Percentiles rank a stretch among this genome's conserved stretches.
Evolutionary conservation across 1,140 invertebrate genomes (phyloP).

Genomic region (Anagrus nilaparvatae): DNA sequence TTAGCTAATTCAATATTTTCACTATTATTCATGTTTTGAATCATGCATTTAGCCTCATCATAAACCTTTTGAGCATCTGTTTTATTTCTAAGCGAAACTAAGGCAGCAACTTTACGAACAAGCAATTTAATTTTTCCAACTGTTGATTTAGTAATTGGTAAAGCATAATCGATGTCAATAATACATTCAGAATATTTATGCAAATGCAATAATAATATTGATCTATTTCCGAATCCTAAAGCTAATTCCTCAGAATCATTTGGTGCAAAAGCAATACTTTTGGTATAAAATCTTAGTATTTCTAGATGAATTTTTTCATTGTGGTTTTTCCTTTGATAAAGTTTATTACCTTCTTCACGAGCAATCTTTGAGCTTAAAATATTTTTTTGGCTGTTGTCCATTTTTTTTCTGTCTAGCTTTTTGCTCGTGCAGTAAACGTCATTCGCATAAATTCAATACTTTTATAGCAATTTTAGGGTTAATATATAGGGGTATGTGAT

Average conservation of each 20-base stretch:
- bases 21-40: no score
- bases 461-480: no score
- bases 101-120: conserved; percentile 16
- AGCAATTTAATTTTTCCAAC: conserved; percentile 18
- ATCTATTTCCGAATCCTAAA: conserved; percentile 58
- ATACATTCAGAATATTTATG: conserved; percentile 52
- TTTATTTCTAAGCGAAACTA: no score
- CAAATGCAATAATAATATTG: conserved; percentile 54
- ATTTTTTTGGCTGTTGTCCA: no score
- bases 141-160: conserved; percentile 9
- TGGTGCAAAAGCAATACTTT: conserved; percentile 48
- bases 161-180: conserved; percentile 32
- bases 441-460: no score
- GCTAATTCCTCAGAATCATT: conserved; percentile 45
- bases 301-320: neutral
- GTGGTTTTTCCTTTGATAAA: neutral
- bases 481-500: no score
- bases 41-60: no score
- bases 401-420: no score
- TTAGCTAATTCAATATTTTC: no score
- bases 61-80: no score
- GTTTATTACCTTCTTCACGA: conserved; percentile 4
- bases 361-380: neutral
- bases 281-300: conserved; percentile 42
- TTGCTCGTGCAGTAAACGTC: no score